phyloP scores from a whole-genome alignment of 2,797 vertebrate genomes.

The Salmo trutta region DNA sequence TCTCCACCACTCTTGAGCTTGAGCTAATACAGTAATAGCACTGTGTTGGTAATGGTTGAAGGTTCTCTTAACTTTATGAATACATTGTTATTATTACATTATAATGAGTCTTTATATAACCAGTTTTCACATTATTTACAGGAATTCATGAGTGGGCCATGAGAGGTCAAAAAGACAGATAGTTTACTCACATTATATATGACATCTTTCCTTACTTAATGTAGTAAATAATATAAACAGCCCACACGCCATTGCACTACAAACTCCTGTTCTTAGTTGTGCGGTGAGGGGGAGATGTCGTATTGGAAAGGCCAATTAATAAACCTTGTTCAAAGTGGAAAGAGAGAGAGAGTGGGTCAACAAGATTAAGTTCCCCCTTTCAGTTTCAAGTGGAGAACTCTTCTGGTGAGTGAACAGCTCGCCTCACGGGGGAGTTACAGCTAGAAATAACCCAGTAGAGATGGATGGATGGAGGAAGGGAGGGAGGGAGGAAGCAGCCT shows the following conservation, averaged over 20 bases:
- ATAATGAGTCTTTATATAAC: neutral
- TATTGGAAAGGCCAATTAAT: neutral
- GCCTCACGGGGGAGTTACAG: neutral
- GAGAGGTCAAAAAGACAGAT: neutral
- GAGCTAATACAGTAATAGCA: neutral
- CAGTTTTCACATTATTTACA: neutral
- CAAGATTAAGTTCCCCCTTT: neutral
- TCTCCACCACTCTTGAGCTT: neutral
- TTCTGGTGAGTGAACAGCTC: neutral
- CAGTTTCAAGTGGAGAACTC: neutral
- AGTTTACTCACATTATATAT: neutral
- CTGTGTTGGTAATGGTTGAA: neutral
- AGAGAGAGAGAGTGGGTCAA: neutral
- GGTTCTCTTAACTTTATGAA: neutral
- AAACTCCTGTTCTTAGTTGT: neutral
- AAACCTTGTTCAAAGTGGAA: neutral
- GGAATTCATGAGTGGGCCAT: neutral
- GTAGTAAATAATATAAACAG: neutral
- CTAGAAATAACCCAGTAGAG: neutral
- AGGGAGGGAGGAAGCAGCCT: slow-evolving; percentile 53
- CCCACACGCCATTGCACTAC: neutral
- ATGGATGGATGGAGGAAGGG: slow-evolving; percentile 43
- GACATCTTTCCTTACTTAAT: neutral
- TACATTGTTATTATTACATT: neutral
- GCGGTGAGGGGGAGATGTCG: neutral